Base-by-base conservation (phyloP, 2,888 invertebrate genomes). In the Globia sparganii region DNA sequence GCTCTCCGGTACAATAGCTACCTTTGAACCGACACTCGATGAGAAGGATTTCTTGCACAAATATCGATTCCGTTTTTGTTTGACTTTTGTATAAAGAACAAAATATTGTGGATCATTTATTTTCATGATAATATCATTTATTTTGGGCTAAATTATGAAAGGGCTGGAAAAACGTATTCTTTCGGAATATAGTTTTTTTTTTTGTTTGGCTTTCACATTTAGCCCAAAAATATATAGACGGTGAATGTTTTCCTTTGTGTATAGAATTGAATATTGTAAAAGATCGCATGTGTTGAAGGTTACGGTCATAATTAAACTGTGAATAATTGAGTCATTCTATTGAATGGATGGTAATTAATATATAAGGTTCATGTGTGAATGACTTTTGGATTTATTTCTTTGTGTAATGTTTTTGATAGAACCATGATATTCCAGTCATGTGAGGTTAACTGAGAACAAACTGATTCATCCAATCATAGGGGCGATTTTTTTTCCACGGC, bases 1-100 rank as follows among this genome's bases (percentile, higher is more conserved):
- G 86, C 58, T 82, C 85, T 78, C 62, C 25, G 46, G 75, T 80
- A 84, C 81, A 82, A 87, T 83, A 75, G 78, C 77, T 81, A 84
- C 89, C 86, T 85, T 80, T 72, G 86, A 85, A 83, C 83, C 66
- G 34, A 64, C 43, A 71, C 78, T 80, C 85, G 85, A 88, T 88
- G 86, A 76, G 53, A 66, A 65, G 56, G 72, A 75, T 74, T 87
- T 78, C 81, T 81, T 81, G 80, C 78, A 68, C 78, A 78, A 87
- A 86, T 66, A 73, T 69, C 72, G 75, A 77, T 62, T 71, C 8
- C 56, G 69, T 65, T 67, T 75, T 74, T 79, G 81, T 59, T 65
- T 62, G 75, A 28, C 53, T 40, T 78, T 64, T 28, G 59, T 65
- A 31, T 59, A n/a, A 6, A 18, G 9, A 67, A 34, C 18, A 21